These are phyloP conservation scores for Sinonovacula constricta DNA, from an alignment of 1,140 invertebrate species.

Conservation along the genomic window DNA sequence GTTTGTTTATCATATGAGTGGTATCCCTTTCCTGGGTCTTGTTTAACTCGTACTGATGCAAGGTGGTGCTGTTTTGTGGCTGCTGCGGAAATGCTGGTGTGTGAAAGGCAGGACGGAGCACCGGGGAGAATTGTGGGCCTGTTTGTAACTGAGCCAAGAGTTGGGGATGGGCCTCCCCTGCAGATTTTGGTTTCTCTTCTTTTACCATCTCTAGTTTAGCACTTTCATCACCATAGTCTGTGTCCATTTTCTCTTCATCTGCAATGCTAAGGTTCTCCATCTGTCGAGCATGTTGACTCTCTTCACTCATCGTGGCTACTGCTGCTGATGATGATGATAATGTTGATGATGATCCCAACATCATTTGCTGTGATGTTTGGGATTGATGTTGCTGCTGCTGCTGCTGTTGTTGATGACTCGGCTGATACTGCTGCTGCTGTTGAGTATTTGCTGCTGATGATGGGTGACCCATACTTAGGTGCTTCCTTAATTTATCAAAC, in stretches of 20 bases:
- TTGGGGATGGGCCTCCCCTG: conserved; percentile 72
- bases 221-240: conserved; percentile 33
- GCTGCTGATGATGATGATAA: no score
- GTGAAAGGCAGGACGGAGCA: conserved; percentile 34
- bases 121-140: conserved; percentile 26
- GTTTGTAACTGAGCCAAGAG: conserved; percentile 70
- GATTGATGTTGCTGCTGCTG: no score
- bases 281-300: conserved; percentile 15
- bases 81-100: conserved; percentile 10
- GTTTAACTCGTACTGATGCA: conserved; percentile 5
- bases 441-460: conserved; percentile 20
- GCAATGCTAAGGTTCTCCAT: conserved; percentile 40
- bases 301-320: conserved; percentile 25
- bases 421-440: background rate
- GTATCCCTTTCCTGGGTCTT: conserved; percentile 20
- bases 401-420: no score
- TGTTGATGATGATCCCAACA: background rate
- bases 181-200: conserved; percentile 57
- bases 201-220: background rate
- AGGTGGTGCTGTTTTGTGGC: conserved; percentile 3
- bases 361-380: no score
- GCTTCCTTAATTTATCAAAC: conserved; percentile 74
- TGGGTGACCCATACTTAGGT: conserved; percentile 42
- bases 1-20: background rate
- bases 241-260: conserved; percentile 41